A percentile compares a stretch with the other conserved stretches of the same genome.
Conservation (phyloP, 2,797 vertebrate genomes). For the Aldrovandia affinis region DNA sequence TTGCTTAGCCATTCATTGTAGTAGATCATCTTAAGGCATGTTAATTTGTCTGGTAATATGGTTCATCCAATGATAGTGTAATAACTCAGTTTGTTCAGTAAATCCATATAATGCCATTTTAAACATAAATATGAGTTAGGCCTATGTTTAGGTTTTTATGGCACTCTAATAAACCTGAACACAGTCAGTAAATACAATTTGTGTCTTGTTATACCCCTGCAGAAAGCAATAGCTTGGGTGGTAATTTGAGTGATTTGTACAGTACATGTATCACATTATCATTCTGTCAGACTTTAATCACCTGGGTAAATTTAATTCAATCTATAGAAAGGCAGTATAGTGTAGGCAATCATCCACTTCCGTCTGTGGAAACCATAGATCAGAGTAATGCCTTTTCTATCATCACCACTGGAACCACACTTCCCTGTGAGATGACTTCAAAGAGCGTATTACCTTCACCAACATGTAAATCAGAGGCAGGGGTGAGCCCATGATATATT, state of each 20-base stretch:
- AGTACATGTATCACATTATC: not conserved
- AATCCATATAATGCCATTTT: not conserved
- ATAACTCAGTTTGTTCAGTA: not conserved
- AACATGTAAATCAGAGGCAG: not conserved
- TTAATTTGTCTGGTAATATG: not conserved
- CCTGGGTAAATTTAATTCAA: constrained; percentile 1
- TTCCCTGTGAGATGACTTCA: not conserved
- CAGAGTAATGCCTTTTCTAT: not conserved
- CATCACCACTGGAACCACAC: not conserved
- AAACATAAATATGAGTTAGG: not conserved
- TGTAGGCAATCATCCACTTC: not conserved
- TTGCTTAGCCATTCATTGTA: not conserved
- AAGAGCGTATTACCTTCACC: not conserved
- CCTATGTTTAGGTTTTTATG: not conserved
- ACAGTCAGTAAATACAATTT: constrained; percentile 9
- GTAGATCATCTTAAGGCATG: not conserved
- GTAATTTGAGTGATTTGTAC: not conserved
- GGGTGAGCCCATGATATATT: not conserved
- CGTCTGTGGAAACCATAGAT: not conserved
- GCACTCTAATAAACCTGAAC: not conserved
- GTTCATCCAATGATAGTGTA: not conserved
- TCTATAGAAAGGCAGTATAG: not conserved
- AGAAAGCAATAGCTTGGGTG: not conserved
- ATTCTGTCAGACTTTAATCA: not conserved
- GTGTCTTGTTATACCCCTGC: not conserved